These are phyloP conservation scores for Sminthurides bifidus DNA, from an alignment of 1,140 invertebrate genomes.

Conservation along the genomic window DNA sequence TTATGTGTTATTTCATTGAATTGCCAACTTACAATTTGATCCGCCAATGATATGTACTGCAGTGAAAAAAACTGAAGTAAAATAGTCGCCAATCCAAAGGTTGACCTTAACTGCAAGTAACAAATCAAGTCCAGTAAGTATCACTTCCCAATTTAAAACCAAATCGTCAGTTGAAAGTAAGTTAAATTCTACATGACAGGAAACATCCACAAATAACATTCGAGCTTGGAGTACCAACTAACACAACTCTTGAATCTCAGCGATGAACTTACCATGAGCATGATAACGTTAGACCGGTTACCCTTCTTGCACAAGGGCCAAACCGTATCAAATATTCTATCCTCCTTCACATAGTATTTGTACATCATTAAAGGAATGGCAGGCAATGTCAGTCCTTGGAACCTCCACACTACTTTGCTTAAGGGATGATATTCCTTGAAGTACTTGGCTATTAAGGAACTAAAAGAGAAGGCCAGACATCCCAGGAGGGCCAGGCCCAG, in stretches of 20 bases:
- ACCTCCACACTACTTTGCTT: background rate
- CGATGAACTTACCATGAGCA: background rate
- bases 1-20: too few relatives aligned
- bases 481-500: background rate
- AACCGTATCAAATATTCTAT: background rate
- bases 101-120: background rate
- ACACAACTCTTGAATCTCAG: background rate
- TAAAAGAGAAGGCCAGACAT: background rate
- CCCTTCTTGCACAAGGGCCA: background rate
- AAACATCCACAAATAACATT: too few relatives aligned
- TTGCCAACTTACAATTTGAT: conserved; percentile 2
- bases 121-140: background rate
- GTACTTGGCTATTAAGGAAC: background rate
- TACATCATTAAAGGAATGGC: background rate
- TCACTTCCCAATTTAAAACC: background rate
- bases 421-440: background rate
- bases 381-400: background rate
- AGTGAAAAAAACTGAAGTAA: background rate
- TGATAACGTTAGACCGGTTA: background rate
- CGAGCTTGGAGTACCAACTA: too few relatives aligned
- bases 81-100: background rate
- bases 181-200: too few relatives aligned
- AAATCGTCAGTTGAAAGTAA: background rate
- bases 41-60: background rate
- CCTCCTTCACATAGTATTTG: background rate